These are phyloP conservation scores for Ormyrus rosae DNA, from an alignment of 2,888 invertebrate species.

Conservation along the genomic window DNA sequence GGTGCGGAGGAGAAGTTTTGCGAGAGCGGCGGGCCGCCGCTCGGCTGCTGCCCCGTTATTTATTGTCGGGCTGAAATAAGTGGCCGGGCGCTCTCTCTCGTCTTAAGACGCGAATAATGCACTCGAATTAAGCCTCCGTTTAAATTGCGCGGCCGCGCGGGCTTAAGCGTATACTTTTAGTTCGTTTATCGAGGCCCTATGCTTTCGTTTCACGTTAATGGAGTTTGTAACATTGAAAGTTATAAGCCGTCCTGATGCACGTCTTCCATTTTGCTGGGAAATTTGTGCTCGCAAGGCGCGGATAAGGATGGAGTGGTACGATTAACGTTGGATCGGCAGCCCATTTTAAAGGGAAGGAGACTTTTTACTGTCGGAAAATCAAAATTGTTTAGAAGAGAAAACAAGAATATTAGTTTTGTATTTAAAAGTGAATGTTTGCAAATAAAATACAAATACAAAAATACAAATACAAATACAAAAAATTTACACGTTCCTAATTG, in stretches of 20 bases:
- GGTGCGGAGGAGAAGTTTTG: conserved; percentile 27
- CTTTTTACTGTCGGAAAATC: neutral
- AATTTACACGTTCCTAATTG: too few relatives aligned
- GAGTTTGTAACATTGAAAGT: too few relatives aligned
- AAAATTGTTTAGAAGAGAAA: neutral
- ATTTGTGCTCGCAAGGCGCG: too few relatives aligned
- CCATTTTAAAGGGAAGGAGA: too few relatives aligned
- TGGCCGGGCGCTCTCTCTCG: neutral
- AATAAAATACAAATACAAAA: too few relatives aligned
- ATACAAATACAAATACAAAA: too few relatives aligned
- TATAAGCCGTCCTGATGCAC: too few relatives aligned
- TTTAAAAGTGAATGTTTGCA: too few relatives aligned
- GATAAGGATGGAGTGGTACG: too few relatives aligned
- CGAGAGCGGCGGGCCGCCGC: neutral
- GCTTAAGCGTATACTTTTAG: neutral
- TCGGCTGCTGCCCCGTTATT: conserved; percentile 28
- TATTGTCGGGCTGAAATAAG: conserved; percentile 38
- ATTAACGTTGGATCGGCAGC: too few relatives aligned
- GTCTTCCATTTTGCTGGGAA: too few relatives aligned
- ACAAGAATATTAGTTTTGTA: too few relatives aligned
- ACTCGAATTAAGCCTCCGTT: conserved; percentile 46
- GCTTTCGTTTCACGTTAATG: neutral
- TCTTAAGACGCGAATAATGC: conserved; percentile 43
- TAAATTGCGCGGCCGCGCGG: conserved; percentile 16
- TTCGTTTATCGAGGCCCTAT: conserved; percentile 2